Percentiles rank a stretch among this genome's conserved stretches.
Conservation (phyloP, 1,140 invertebrate genomes). For the Galleria mellonella region DNA sequence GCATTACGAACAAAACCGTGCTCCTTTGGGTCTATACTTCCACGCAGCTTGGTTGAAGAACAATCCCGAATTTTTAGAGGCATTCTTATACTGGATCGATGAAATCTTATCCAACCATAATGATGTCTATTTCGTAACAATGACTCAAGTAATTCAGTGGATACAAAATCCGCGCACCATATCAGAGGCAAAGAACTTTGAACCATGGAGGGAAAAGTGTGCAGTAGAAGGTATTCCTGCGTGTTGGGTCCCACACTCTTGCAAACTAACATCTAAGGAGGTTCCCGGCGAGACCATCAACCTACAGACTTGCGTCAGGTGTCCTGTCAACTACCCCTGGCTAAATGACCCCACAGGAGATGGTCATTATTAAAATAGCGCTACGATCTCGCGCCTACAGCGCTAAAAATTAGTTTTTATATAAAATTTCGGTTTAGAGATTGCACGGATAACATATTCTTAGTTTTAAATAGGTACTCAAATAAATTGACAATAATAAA, state of each 20-base stretch:
- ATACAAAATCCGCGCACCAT: constrained; percentile 93
- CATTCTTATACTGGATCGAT: constrained; percentile 96
- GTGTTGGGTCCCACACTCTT: constrained; percentile 92
- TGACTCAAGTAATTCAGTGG: constrained; percentile 98
- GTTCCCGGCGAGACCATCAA: constrained; percentile 94
- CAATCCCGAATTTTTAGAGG: constrained; percentile 94
- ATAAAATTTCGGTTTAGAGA: constrained; percentile 46
- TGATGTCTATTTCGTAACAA: constrained; percentile 98
- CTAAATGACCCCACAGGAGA: constrained; percentile 94
- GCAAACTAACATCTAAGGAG: constrained; percentile 93
- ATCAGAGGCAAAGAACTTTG: constrained; percentile 91
- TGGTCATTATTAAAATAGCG: constrained; percentile 88
- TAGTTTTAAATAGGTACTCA: constrained; percentile 11
- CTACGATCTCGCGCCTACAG: constrained; percentile 54
- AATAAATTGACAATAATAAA: too few species aligned
- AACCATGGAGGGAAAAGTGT: constrained; percentile 96
- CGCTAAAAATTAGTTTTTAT: constrained; percentile 62
- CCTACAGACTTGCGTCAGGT: constrained; percentile 93
- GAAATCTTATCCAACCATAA: constrained; percentile 91
- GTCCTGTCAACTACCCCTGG: constrained; percentile 96
- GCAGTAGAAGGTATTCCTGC: constrained; percentile 84
- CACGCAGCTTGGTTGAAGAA: constrained; percentile 97
- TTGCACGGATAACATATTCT: constrained; percentile 55
- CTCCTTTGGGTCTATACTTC: constrained; percentile 95
- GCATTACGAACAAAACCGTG: constrained; percentile 95